These are phyloP conservation scores for Cremastinae sp. DNA, from an alignment of 2,888 invertebrate genomes.

Conservation along the genomic window DNA sequence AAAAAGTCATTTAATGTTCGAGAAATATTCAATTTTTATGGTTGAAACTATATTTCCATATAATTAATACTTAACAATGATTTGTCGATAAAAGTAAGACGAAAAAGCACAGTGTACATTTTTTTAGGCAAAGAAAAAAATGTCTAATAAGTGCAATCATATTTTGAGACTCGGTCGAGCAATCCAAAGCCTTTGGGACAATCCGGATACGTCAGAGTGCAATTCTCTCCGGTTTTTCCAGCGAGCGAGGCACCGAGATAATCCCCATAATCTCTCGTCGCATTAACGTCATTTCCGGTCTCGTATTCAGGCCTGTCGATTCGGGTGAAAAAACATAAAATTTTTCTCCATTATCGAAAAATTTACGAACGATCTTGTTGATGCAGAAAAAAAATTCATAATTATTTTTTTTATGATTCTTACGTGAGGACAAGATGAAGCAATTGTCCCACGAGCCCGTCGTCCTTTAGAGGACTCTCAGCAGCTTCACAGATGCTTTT, in stretches of 20 bases:
- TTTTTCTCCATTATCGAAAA: neutral
- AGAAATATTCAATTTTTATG: too few species aligned
- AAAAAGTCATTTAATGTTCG: too few species aligned
- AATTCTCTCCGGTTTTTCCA: constrained; percentile 85
- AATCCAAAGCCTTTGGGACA: constrained; percentile 85
- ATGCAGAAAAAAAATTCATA: neutral
- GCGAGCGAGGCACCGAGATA: constrained; percentile 85
- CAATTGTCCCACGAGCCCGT: constrained; percentile 83
- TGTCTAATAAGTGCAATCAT: constrained; percentile 22
- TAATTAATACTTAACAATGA: too few species aligned
- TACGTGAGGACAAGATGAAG: constrained; percentile 80
- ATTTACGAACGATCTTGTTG: too few species aligned
- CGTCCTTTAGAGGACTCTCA: constrained; percentile 82
- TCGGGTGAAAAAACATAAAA: neutral
- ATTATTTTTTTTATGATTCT: constrained; percentile 60
- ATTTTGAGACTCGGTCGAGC: constrained; percentile 80
- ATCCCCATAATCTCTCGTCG: constrained; percentile 79
- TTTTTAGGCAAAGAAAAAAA: neutral
- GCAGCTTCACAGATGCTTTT: constrained; percentile 86
- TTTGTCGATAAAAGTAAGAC: neutral
- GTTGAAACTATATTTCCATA: too few species aligned
- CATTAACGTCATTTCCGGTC: constrained; percentile 67
- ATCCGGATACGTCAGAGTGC: constrained; percentile 83
- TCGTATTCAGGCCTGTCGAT: constrained; percentile 83
- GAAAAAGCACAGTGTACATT: neutral